Percentiles rank a stretch among this genome's conserved stretches.
phyloP scores from a whole-genome alignment of 2,888 invertebrate species.

The Amphimallon solstitiale region DNA sequence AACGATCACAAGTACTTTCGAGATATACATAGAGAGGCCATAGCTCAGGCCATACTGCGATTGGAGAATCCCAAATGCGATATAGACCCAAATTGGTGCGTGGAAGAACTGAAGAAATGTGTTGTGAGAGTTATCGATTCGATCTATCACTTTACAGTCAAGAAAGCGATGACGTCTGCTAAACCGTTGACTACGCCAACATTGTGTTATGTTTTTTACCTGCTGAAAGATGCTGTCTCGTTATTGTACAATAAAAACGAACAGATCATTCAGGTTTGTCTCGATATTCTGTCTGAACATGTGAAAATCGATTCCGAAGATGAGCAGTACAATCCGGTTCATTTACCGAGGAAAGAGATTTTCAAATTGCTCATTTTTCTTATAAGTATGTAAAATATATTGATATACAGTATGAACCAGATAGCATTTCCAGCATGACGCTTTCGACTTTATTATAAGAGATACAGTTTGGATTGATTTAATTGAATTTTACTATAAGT shows the following conservation, averaged over 20 bases:
- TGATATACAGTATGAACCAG: no score
- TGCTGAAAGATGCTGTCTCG: conserved; percentile 73
- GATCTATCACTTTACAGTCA: conserved; percentile 67
- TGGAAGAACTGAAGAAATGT: conserved; percentile 72
- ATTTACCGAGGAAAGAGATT: conserved; percentile 85
- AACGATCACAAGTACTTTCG: conserved; percentile 56
- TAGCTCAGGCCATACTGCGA: conserved; percentile 79
- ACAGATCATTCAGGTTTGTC: conserved; percentile 48
- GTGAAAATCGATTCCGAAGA: conserved; percentile 65
- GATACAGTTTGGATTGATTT: no score
- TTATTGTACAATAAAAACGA: conserved; percentile 48
- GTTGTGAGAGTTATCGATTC: conserved; percentile 71
- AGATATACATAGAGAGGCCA: conserved; percentile 66
- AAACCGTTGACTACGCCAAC: conserved; percentile 73
- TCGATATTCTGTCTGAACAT: conserved; percentile 78
- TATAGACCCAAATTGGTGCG: conserved; percentile 80
- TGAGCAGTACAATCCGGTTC: conserved; percentile 75
- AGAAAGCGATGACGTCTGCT: conserved; percentile 48
- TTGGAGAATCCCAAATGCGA: conserved; percentile 84
- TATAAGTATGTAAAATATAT: conserved; percentile 68
- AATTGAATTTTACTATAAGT: no score
- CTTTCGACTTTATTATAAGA: no score
- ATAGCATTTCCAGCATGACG: no score
- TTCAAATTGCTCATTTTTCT: conserved; percentile 81
- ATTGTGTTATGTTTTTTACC: conserved; percentile 85